phyloP scores from a whole-genome alignment of 2,888 invertebrate genomes.

The Polyploca ridens region DNA sequence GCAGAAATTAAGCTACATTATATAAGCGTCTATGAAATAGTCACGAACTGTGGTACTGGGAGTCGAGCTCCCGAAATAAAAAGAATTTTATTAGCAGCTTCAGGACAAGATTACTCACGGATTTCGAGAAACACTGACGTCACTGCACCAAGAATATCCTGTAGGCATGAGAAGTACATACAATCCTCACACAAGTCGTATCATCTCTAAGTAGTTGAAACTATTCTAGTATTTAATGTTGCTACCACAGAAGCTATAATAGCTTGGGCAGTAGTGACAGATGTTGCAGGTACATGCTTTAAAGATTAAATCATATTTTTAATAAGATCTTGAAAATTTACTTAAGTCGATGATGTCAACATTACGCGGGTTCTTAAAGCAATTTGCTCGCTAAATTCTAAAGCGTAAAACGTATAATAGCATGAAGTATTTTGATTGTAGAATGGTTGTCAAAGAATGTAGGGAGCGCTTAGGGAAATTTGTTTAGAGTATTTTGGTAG shows the following conservation, averaged over 20 bases:
- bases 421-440: not conserved
- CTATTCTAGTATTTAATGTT: not conserved
- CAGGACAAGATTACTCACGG: conserved; percentile 10
- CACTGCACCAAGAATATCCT: conserved; percentile 10
- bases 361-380: not conserved
- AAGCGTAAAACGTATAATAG: not conserved
- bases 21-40: not conserved
- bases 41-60: not conserved
- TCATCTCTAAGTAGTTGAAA: not conserved
- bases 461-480: not conserved
- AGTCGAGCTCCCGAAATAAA: not conserved
- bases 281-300: not conserved
- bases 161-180: not conserved
- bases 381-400: not conserved
- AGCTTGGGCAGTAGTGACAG: not conserved
- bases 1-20: not conserved
- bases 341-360: conserved; percentile 3
- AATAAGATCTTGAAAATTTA: conserved; percentile 6
- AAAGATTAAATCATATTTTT: conserved; percentile 3
- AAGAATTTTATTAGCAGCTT: conserved; percentile 8
- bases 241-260: not conserved
- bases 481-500: conserved; percentile 7
- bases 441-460: not conserved
- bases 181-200: not conserved
- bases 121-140: conserved; percentile 10